These are phyloP conservation scores for Nephrotoma appendiculata DNA, from an alignment of 2,888 invertebrate genomes.

Conservation along the genomic window DNA sequence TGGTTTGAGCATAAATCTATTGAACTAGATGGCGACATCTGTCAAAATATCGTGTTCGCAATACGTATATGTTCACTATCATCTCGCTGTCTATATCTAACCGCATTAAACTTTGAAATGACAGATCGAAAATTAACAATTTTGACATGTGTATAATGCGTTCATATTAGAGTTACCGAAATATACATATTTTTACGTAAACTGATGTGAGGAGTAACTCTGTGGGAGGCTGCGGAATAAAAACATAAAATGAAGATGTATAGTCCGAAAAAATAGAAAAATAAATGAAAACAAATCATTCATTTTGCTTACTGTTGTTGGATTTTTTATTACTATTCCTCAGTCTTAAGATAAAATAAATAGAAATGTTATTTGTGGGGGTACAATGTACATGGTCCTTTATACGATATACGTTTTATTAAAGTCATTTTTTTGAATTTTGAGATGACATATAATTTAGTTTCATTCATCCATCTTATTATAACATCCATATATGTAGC, in stretches of 20 bases:
- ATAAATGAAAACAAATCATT: neutral
- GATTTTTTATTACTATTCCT: neutral
- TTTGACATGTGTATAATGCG: neutral
- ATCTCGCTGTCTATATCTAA: neutral
- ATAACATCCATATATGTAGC: too few relatives aligned
- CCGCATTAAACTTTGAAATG: neutral
- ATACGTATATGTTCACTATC: neutral
- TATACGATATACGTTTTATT: neutral
- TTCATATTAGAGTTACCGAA: neutral
- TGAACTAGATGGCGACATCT: neutral
- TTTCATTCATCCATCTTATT: neutral
- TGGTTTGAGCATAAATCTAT: neutral
- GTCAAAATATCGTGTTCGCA: neutral
- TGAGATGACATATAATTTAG: neutral
- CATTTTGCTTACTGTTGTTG: neutral
- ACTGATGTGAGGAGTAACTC: neutral
- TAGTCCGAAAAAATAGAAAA: neutral
- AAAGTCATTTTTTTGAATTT: neutral
- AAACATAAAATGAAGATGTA: neutral
- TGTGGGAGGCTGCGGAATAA: neutral
- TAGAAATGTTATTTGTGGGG: neutral
- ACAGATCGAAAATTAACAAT: neutral
- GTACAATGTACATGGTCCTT: neutral
- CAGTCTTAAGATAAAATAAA: neutral
- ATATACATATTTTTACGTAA: neutral